phyloP scores from a whole-genome alignment of 2,888 invertebrate species.

The Ophion slaviceki region DNA sequence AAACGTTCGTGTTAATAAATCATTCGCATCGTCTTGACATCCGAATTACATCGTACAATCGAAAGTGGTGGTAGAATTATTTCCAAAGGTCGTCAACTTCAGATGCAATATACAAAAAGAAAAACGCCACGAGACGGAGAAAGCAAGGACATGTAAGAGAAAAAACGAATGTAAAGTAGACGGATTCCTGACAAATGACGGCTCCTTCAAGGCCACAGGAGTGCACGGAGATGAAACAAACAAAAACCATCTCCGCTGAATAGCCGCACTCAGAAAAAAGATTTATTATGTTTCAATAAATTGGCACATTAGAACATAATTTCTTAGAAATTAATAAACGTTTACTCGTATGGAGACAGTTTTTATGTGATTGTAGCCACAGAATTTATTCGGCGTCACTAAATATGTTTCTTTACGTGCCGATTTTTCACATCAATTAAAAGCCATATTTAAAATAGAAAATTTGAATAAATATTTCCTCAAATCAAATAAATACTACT shows the following conservation, averaged over 20 bases:
- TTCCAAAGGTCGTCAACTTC: neutral
- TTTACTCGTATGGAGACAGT: too few species aligned
- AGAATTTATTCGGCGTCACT: too few species aligned
- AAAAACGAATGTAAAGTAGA: neutral
- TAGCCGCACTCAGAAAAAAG: too few species aligned
- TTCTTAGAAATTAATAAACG: too few species aligned
- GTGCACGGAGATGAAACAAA: neutral
- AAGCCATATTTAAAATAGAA: too few species aligned
- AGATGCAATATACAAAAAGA: conserved; percentile 34
- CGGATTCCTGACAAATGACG: neutral
- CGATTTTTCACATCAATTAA: too few species aligned
- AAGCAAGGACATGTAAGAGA: neutral
- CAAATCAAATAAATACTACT: too few species aligned
- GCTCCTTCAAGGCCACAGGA: neutral
- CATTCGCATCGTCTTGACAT: neutral
- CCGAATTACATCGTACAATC: neutral
- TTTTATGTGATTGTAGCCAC: too few species aligned
- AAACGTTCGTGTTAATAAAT: neutral
- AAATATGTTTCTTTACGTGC: too few species aligned
- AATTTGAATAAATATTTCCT: too few species aligned
- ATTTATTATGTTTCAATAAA: too few species aligned
- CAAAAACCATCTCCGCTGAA: neutral
- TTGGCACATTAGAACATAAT: too few species aligned
- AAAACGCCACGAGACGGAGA: neutral
- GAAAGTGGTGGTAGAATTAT: neutral